Percentiles rank a stretch among this genome's conserved stretches.
phyloP scores from a whole-genome alignment of 2,113 vertebrate species.

The Corydoras maculifer region DNA sequence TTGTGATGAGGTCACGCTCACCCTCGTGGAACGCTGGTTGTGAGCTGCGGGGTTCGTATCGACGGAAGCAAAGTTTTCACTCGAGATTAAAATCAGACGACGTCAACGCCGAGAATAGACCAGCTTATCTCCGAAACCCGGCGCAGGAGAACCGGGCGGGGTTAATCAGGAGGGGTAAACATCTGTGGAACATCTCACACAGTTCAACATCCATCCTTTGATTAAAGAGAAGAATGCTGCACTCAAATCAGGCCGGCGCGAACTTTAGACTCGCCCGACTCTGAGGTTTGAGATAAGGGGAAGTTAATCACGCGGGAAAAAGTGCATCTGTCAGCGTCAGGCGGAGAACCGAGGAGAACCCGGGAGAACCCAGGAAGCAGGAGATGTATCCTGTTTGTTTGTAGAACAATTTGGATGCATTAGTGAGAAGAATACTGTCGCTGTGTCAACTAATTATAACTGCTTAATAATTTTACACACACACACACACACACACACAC shows the following conservation, averaged over 20 bases:
- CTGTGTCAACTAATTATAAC: too few species aligned
- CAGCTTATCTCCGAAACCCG: slow-evolving; percentile 4
- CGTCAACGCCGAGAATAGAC: neutral
- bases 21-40: too few species aligned
- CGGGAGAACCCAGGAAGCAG: too few species aligned
- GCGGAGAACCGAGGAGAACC: neutral
- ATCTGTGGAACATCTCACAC: neutral
- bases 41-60: too few species aligned
- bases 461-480: too few species aligned
- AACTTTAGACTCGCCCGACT: neutral
- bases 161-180: slow-evolving; percentile 27
- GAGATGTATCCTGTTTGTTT: too few species aligned
- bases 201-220: neutral
- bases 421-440: neutral
- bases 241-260: neutral
- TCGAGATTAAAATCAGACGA: neutral
- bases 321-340: neutral
- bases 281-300: neutral
- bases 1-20: too few species aligned
- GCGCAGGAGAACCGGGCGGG: slow-evolving; percentile 1
- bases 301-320: slow-evolving; percentile 6
- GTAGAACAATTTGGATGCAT: neutral
- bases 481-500: too few species aligned
- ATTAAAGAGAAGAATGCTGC: neutral
- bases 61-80: too few species aligned